Base-by-base conservation (phyloP, 2,797 vertebrate species). In the Galaxias olidus region DNA sequence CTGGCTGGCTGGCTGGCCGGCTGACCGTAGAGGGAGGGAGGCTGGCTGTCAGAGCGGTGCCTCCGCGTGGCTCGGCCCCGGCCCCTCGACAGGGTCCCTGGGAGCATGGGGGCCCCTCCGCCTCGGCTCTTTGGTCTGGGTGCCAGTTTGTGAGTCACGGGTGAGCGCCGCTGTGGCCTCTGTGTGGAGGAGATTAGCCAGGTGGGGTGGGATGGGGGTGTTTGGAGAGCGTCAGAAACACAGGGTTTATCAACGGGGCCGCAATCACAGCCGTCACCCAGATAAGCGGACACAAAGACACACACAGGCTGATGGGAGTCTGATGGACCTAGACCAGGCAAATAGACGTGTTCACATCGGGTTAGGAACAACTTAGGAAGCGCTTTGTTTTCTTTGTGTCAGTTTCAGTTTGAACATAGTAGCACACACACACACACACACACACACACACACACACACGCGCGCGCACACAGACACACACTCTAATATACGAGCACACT, bases 161-260 rank as follows among this genome's bases (percentile, higher is more conserved):
- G 72, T 84, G 73, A 71, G 45, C 74, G 63, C 30, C 59, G 45
- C 52, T 60, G 60, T 74, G 68, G 73, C 30, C 30, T 30, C 73
- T 84, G 77, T 67, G 47, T 68, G 61, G 72, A 73, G 70, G 76
- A 85, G 84, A 85, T 87, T 85, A 84, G 71, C 74, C 69, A 78
- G 61, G 65, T 61, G 67, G 69, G 61, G 18, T 0, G 50, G 4
- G 4, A 5, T 48, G 47, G 61, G 65, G 15, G 65, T 74, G 66
- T 46, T 72, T 55, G 63, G 59, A 62, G 49, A 65, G 71, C 46
- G 79, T 67, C 15, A 65, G 67, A 69, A 81, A 68, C 65, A 61
- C 59, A 52, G 68, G 48, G 70, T 81, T 81, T 78, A 59, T 70
- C 51, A 76, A 66, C 49, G 30, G 30, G 30, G 30, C 30, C 30